Base-by-base conservation (phyloP, 2,113 vertebrate genomes). In the Thunnus thynnus region DNA sequence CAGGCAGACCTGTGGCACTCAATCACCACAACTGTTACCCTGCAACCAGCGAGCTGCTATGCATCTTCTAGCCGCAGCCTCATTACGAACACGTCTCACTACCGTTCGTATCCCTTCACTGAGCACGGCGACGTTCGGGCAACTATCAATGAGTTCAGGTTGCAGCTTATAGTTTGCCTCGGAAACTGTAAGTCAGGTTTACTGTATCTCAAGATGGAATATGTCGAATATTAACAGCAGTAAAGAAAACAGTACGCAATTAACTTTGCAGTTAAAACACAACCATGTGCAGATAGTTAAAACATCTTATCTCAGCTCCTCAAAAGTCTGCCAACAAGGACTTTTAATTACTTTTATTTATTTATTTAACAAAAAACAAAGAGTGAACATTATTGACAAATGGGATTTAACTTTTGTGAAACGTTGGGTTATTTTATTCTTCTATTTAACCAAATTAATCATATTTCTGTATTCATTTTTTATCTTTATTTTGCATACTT, bases 1-100 rank as follows among this genome's bases (percentile, higher is more conserved):
- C 84, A 79, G 78, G 46, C 80, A 51, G 75, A 87, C 78, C 79
- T 50, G 52, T 41, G 16, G 58, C 72, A 13, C 83, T 88, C 88
- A 76, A 74, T 88, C 83, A 65, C 52, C 67, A 12, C 82, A 22
- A 71, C 73, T 14, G 72, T 83, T 78, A 52, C 47, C 68, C 25
- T 55, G 80, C 76, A 72, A 44, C 65, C 71, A 5, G 71, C 32
- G 9, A 60, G 70, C 63, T 36, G 72, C 17, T 25, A 2, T 41
- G 0, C 58, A 32, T 66, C 72, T 60, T 72, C 16, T 13, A 32
- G 54, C 65, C 3, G n/a, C 30, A 66, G 54, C 65, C 77, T 90
- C 50, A 82, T 86, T 77, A 63, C 52, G 2, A 79, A 50, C 52
- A 25, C 44, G 3, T 72, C 72, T 74, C 25, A 13, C 55, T 22